Evolutionary conservation across 2,888 invertebrate species (phyloP), one percentile per base, ranked within the genome.

Genomic region (Gerris lacustris): DNA sequence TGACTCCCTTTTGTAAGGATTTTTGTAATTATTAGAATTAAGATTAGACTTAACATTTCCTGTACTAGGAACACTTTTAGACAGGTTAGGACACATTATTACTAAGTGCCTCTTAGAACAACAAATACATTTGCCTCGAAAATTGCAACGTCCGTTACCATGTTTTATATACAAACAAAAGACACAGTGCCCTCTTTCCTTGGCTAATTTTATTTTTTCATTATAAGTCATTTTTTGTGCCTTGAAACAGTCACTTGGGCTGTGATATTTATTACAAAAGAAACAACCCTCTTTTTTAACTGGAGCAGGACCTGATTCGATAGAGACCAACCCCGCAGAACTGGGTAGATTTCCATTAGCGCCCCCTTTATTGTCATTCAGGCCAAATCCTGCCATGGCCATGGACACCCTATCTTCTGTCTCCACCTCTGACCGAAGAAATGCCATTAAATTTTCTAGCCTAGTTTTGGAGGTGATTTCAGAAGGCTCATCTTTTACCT

Each of bases 381-480:
- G 55, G 2, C 55, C 55, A 55, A 75, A 76, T 31, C 69, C 73
- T 15, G 67, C 67, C 11, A 69, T 45, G 5, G 75, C 74, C 71
- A 75, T 69, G n/a, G 69, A 67, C 62, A 76, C 72, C 15, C 74
- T 62, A 47, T 77, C 71, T 70, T 76, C 76, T 47, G 68, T 74
- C 64, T 76, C 76, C 43, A 76, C 75, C 62, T 77, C 76, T 15
- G 43, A 45, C 64, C 72, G 72, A n/a, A 75, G 67, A 71, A 76
- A 76, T 5, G 17, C 44, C 73, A 76, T 67, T 2, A 74, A 68
- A 6, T 63, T 44, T 18, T 69, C 45, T 17, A 69, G 15, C 9
- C 55, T 9, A 55, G 55, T 55, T 55, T 55, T 55, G 15, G 55
- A 31, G n/a, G 45, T 11, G 15, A 55, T 17, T 9, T 66, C 15